These are phyloP conservation scores for Pterostichus madidus DNA, from an alignment of 2,888 invertebrate genomes.

Conservation along the genomic window DNA sequence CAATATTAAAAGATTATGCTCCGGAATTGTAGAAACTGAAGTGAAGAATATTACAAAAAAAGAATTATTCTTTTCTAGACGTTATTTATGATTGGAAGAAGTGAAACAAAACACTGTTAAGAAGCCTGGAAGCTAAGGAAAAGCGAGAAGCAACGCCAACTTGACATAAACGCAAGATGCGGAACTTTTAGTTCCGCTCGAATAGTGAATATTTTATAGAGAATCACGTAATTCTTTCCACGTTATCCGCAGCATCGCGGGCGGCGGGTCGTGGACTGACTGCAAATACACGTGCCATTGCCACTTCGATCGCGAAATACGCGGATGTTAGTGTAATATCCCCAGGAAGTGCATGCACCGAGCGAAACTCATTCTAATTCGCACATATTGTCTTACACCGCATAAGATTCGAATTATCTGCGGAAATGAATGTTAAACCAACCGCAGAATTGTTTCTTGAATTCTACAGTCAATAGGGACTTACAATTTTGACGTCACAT, in stretches of 20 bases:
- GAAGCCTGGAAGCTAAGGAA: too few species aligned
- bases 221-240: conserved; percentile 65
- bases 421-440: conserved; percentile 17
- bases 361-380: conserved; percentile 21
- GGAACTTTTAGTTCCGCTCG: conserved; percentile 53
- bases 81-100: too few species aligned
- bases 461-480: not conserved
- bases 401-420: conserved; percentile 13
- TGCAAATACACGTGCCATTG: conserved; percentile 41
- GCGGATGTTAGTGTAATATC: conserved; percentile 21
- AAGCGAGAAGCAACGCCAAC: not conserved
- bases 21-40: too few species aligned
- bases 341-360: conserved; percentile 12
- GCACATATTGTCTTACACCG: conserved; percentile 39
- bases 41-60: too few species aligned
- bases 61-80: too few species aligned
- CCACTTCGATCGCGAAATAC: not conserved
- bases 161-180: conserved; percentile 45
- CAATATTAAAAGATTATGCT: too few species aligned
- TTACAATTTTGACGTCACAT: too few species aligned
- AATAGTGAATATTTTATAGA: conserved; percentile 64
- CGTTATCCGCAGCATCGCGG: conserved; percentile 46
- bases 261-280: conserved; percentile 40
- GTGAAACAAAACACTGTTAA: too few species aligned
- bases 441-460: not conserved